Conservation (phyloP, 2,113 vertebrate genomes). For the Gopherus flavomarginatus region DNA sequence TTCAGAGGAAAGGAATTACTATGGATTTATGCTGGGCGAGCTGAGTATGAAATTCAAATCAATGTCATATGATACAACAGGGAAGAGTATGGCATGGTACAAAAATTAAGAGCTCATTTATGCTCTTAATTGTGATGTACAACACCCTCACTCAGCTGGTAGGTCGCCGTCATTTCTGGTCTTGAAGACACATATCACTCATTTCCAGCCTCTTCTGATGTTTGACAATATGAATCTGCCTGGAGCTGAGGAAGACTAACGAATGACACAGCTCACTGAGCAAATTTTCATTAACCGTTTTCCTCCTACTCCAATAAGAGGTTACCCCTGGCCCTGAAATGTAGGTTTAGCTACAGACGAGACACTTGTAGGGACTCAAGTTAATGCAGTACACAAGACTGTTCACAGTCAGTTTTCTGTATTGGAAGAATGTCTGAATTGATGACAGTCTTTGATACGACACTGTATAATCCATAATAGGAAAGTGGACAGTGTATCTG, state of each 20-base stretch:
- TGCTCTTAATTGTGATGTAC: slow-evolving; percentile 26
- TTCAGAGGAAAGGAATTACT: background rate
- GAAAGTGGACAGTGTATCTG: background rate
- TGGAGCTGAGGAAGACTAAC: slow-evolving; percentile 70
- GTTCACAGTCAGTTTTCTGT: slow-evolving; percentile 44
- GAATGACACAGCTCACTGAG: slow-evolving; percentile 70
- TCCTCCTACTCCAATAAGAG: slow-evolving; percentile 66
- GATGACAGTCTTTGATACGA: slow-evolving; percentile 55
- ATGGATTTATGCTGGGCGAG: background rate
- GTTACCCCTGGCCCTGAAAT: slow-evolving; percentile 64
- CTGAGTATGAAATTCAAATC: slow-evolving; percentile 32
- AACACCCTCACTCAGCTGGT: slow-evolving; percentile 39
- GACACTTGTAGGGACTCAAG: slow-evolving; percentile 34
- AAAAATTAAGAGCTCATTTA: slow-evolving; percentile 50
- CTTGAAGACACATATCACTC: slow-evolving; percentile 74
- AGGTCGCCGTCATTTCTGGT: slow-evolving; percentile 69
- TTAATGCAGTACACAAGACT: slow-evolving; percentile 45
- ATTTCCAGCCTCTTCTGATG: slow-evolving; percentile 71
- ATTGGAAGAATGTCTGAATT: slow-evolving; percentile 61
- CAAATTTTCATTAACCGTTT: slow-evolving; percentile 74
- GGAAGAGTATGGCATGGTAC: slow-evolving; percentile 20
- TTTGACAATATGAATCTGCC: slow-evolving; percentile 73
- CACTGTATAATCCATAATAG: slow-evolving; percentile 40
- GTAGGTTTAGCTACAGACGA: slow-evolving; percentile 46
- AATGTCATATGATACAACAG: slow-evolving; percentile 15